Conservation (phyloP, 1,140 invertebrate genomes). For the Eulimnadia texana region DNA sequence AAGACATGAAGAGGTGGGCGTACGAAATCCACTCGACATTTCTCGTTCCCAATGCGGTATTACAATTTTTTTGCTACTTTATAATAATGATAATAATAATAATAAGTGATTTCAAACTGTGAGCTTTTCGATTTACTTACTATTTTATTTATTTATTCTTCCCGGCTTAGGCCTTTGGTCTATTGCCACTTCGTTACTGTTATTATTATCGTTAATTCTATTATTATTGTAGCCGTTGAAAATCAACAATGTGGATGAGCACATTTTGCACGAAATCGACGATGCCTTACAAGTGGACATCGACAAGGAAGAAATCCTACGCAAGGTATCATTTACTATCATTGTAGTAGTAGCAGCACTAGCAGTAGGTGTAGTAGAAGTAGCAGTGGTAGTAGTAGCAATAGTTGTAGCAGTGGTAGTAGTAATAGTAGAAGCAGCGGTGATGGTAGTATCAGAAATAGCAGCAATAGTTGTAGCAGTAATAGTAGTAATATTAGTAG, state of each 20-base stretch:
- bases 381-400: too few species aligned
- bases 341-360: too few species aligned
- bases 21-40: slow-evolving; percentile 97
- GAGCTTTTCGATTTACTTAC: too few species aligned
- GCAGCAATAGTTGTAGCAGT: too few species aligned
- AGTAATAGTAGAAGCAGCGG: too few species aligned
- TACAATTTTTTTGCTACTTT: slow-evolving; percentile 22
- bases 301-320: slow-evolving; percentile 75
- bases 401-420: too few species aligned
- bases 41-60: slow-evolving; percentile 71
- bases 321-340: slow-evolving; percentile 40
- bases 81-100: too few species aligned
- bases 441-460: too few species aligned
- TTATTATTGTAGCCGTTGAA: slow-evolving; percentile 53
- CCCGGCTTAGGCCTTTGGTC: not conserved
- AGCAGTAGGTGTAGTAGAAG: too few species aligned
- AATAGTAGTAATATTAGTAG: too few species aligned
- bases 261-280: slow-evolving; percentile 73
- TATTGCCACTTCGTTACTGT: slow-evolving; percentile 4
- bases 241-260: slow-evolving; percentile 68
- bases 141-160: not conserved
- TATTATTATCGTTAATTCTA: slow-evolving; percentile 18
- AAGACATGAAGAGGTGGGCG: slow-evolving; percentile 89
- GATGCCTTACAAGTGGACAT: slow-evolving; percentile 61
- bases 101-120: too few species aligned